Conservation (phyloP, 2,797 vertebrate species). For the Sardinella longiceps region DNA sequence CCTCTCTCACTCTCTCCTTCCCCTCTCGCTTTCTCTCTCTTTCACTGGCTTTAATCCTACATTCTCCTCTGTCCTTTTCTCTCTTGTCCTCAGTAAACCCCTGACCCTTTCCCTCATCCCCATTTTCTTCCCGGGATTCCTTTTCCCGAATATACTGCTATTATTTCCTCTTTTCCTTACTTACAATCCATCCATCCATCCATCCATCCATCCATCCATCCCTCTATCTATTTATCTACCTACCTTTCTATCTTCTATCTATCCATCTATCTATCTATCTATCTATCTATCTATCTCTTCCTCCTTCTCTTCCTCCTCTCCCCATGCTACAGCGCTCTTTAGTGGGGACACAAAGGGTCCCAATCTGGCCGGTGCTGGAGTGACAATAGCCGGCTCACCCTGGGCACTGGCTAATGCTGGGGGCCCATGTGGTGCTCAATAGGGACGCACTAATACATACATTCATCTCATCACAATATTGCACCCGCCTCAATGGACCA, state of each 20-base stretch:
- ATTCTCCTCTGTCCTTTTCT: slow-evolving; percentile 62
- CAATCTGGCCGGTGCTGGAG: slow-evolving; percentile 42
- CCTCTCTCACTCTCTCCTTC: slow-evolving; percentile 29
- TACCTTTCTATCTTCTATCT: not conserved
- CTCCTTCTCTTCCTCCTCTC: not conserved
- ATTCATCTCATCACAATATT: slow-evolving; percentile 30
- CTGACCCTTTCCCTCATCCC: not conserved
- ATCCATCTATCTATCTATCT: not conserved
- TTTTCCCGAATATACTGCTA: not conserved
- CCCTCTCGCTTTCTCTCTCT: slow-evolving; percentile 37
- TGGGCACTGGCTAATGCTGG: slow-evolving; percentile 35
- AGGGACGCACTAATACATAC: slow-evolving; percentile 46
- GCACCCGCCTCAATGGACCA: not conserved
- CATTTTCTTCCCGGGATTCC: not conserved
- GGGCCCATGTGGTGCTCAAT: slow-evolving; percentile 34
- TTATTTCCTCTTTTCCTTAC: not conserved
- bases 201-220: not conserved
- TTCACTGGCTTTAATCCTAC: slow-evolving; percentile 46
- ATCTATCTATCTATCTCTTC: not conserved
- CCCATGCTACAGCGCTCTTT: slow-evolving; percentile 29
- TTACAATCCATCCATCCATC: not conserved
- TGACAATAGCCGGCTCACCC: slow-evolving; percentile 45
- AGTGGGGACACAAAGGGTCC: slow-evolving; percentile 51
- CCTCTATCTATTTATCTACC: not conserved
- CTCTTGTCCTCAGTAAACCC: not conserved